Evolutionary conservation across 2,888 invertebrate genomes (phyloP).

Genomic region (Marasmarcha lunaedactyla): DNA sequence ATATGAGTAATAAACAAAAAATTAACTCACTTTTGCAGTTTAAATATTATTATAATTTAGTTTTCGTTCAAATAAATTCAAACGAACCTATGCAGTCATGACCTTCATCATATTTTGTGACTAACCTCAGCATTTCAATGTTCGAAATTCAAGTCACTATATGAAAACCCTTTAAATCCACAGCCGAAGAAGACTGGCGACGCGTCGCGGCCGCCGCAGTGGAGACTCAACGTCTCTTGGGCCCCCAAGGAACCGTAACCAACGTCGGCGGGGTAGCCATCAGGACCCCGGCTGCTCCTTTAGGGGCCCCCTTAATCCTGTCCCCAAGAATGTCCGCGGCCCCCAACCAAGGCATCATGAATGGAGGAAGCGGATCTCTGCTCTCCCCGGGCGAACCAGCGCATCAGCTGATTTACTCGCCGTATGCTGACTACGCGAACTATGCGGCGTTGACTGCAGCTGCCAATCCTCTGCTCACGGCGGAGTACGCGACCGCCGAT

Average conservation of each 20-base stretch:
- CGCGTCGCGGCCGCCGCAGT: slow-evolving; percentile 85
- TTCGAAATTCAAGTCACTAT: no score
- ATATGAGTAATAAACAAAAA: no score
- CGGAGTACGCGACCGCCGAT: slow-evolving; percentile 85
- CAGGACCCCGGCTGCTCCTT: slow-evolving; percentile 78
- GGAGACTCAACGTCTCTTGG: slow-evolving; percentile 82
- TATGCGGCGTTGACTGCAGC: slow-evolving; percentile 86
- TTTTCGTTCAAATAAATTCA: no score
- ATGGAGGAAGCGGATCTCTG: slow-evolving; percentile 51
- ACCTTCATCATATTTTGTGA: no score
- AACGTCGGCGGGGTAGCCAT: slow-evolving; percentile 73
- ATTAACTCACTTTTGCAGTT: no score
- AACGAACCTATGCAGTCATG: no score
- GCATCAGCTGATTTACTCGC: slow-evolving; percentile 88
- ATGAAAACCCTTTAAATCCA: slow-evolving; percentile 26
- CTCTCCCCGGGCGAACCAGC: slow-evolving; percentile 74
- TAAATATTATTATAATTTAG: no score
- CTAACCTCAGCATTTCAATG: no score
- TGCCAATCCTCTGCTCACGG: slow-evolving; percentile 83
- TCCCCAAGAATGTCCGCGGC: slow-evolving; percentile 90
- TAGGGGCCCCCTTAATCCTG: slow-evolving; percentile 93
- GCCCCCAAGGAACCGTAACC: slow-evolving; percentile 56
- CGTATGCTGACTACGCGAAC: slow-evolving; percentile 90
- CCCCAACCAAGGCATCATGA: slow-evolving; percentile 77
- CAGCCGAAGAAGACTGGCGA: slow-evolving; percentile 89